Evolutionary conservation across 2,797 vertebrate species (phyloP), one percentile per base, ranked within the genome.

Genomic region (Spatula versicolor): DNA sequence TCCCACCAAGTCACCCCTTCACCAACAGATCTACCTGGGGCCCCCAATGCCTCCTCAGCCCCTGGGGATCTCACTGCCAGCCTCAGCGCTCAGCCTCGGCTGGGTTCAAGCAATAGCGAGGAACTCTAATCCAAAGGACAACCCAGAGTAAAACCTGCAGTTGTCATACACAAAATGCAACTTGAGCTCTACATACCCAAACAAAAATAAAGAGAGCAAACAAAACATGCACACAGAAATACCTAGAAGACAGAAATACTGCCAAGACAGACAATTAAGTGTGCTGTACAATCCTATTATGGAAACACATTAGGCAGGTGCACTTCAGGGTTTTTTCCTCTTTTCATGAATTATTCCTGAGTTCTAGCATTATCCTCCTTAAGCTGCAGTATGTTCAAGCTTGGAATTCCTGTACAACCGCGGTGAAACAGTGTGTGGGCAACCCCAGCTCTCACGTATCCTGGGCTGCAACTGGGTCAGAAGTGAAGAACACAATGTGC

Each of bases 331-430:
- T 58, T 30, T 43, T 86, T 54, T 86, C 46, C 54, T 59, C 55
- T 43, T 86, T 83, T 52, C 22, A 41, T 20, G 30, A 92, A 39
- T 73, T 26, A 76, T 84, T 88, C 79, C 6, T 2, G 68, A 71
- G 26, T 83, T 91, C 39, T 22, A 74, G 39, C 11, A 75, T 41
- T 90, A 68, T 77, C 74, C 56, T 85, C 52, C 72, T 71, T 85
- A 48, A 95, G 74, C 18, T 45, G 33, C 54, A 88, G 39, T 5
- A 66, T 20, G n/a, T 48, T 89, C 31, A 72, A 82, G 80, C 50
- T 60, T 72, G 71, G 73, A 93, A 90, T 80, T 79, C 76, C 73
- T 68, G 13, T 50, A 80, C 94, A 92, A 83, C 62, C 64, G 78
- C 31, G 17, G 43, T 14, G 39, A 63, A 50, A 46, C 78, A 85